phyloP scores from a whole-genome alignment of 2,113 vertebrate species.

The Naja naja region DNA sequence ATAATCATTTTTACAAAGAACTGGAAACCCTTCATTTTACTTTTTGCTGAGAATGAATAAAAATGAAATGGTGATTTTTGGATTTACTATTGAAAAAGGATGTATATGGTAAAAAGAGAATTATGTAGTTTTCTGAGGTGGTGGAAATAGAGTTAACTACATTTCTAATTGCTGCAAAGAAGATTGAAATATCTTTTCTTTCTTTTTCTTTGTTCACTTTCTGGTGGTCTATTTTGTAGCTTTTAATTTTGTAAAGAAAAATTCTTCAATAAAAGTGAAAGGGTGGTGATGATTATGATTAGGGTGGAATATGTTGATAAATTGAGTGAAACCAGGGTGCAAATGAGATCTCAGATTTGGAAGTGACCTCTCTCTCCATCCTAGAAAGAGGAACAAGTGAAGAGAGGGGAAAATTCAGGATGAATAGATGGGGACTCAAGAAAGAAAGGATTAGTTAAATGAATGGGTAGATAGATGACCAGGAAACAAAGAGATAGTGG shows the following conservation, averaged over 20 bases:
- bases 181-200: background rate
- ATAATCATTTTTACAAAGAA: background rate
- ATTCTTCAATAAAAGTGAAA: background rate
- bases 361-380: background rate
- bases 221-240: background rate
- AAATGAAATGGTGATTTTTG: background rate
- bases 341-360: background rate
- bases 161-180: background rate
- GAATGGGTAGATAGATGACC: background rate
- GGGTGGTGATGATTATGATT: background rate
- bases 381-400: background rate
- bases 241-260: background rate
- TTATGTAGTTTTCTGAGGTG: background rate
- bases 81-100: background rate
- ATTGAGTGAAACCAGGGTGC: background rate
- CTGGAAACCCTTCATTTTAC: background rate
- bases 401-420: background rate
- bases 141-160: background rate
- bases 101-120: background rate
- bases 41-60: background rate
- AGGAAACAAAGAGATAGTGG: background rate
- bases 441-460: background rate
- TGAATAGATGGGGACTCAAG: background rate
- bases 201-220: background rate
- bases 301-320: background rate